Evolutionary conservation across 2,797 vertebrate species (phyloP).

Genomic region (Crocodylus rhombifer): DNA sequence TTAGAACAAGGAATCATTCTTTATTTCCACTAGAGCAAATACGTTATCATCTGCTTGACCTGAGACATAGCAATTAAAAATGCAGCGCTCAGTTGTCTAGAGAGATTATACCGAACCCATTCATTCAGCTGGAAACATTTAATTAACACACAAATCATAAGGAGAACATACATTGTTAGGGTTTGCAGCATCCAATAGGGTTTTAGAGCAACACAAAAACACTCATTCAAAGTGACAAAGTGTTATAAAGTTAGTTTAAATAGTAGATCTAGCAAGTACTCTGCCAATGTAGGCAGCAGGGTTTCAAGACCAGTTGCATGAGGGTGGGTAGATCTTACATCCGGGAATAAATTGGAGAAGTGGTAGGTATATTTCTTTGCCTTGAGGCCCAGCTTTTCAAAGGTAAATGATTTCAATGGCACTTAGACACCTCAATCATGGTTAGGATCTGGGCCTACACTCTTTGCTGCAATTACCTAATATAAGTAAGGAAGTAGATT

Average conservation of each 20-base stretch:
- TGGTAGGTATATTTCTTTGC: background rate
- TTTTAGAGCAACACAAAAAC: background rate
- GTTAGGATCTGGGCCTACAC: background rate
- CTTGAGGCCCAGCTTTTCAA: background rate
- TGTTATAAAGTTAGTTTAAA: background rate
- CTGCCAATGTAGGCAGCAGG: background rate
- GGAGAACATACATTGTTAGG: background rate
- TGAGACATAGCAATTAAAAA: conserved; percentile 61
- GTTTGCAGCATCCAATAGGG: background rate
- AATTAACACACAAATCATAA: conserved; percentile 64
- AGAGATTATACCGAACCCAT: conserved; percentile 50
- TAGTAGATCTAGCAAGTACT: background rate
- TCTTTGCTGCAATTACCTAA: background rate
- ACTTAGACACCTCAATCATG: background rate
- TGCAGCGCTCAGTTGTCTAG: conserved; percentile 53
- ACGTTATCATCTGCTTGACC: conserved; percentile 64
- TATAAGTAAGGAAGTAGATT: background rate
- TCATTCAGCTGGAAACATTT: conserved; percentile 69
- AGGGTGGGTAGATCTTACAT: background rate
- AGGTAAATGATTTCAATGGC: background rate
- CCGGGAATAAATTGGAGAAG: background rate
- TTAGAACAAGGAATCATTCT: conserved; percentile 29
- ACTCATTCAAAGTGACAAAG: background rate
- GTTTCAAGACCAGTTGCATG: background rate
- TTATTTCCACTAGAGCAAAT: conserved; percentile 57